Evolutionary conservation across 2,797 vertebrate species (phyloP).

Genomic region (Rhincodon typus): DNA sequence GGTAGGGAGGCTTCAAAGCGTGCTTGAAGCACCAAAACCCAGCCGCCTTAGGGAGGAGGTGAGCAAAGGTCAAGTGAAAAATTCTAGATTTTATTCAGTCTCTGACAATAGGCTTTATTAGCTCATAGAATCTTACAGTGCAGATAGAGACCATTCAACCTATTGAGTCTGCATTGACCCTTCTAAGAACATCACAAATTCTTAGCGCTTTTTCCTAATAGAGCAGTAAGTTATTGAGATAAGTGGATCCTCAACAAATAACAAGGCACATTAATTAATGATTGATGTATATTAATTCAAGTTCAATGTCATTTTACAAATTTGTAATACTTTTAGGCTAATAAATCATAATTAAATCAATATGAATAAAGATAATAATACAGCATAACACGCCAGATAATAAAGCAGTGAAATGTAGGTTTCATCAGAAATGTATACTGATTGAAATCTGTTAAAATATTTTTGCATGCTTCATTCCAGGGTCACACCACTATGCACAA

Average conservation of each 20-base stretch:
- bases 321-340: background rate
- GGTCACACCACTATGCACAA: background rate
- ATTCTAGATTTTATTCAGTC: too few species aligned
- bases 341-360: background rate
- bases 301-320: background rate
- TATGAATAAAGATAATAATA: background rate
- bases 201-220: background rate
- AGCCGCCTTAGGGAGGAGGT: too few species aligned
- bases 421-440: background rate
- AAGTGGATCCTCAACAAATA: background rate
- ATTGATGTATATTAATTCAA: background rate
- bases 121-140: too few species aligned
- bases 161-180: too few species aligned
- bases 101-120: too few species aligned
- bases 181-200: background rate
- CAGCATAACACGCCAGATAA: background rate
- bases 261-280: conserved; percentile 15
- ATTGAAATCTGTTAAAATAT: background rate
- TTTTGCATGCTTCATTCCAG: background rate
- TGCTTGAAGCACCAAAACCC: too few species aligned
- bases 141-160: too few species aligned
- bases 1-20: too few species aligned
- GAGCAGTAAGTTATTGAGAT: background rate
- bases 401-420: background rate
- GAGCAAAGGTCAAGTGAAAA: too few species aligned